Percentiles rank a stretch among this genome's conserved stretches.
Conservation (phyloP, 92 coral and sea anemone genomes). For the Porites lobata region DNA sequence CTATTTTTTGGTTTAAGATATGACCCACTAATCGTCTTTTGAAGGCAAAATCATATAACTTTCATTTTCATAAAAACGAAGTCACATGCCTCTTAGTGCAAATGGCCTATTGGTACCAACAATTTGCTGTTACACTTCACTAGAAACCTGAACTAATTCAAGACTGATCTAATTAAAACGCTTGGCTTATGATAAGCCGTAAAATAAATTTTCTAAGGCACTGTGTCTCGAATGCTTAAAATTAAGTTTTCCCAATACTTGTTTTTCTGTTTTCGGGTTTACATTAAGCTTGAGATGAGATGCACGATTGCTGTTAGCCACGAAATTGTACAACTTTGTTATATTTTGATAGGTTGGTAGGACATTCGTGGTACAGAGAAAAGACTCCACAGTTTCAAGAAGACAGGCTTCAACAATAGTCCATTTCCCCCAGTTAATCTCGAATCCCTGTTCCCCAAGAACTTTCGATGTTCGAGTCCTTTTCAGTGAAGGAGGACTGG, state of each 20-base stretch:
- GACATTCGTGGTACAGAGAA: not conserved
- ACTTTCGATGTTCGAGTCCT: not conserved
- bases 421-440: not conserved
- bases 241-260: not conserved
- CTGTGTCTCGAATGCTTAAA: not conserved
- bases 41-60: no score
- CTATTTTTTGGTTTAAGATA: no score
- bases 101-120: no score
- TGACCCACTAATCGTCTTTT: no score
- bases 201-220: no score
- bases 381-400: not conserved
- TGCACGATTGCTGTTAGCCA: not conserved
- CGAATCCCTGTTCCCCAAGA: not conserved
- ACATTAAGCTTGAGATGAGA: not conserved
- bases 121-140: no score
- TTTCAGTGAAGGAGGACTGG: not conserved
- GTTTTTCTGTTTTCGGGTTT: not conserved
- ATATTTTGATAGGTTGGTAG: not conserved
- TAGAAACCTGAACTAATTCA: no score
- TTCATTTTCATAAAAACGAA: no score
- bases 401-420: not conserved
- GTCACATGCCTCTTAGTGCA: no score
- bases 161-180: no score
- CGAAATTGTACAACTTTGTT: not conserved
- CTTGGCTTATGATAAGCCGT: no score